A percentile compares a stretch with the other conserved stretches of the same genome.
These are phyloP conservation scores for Anas platyrhynchos DNA, from an alignment of 2,113 vertebrate species.

Conservation along the genomic window DNA sequence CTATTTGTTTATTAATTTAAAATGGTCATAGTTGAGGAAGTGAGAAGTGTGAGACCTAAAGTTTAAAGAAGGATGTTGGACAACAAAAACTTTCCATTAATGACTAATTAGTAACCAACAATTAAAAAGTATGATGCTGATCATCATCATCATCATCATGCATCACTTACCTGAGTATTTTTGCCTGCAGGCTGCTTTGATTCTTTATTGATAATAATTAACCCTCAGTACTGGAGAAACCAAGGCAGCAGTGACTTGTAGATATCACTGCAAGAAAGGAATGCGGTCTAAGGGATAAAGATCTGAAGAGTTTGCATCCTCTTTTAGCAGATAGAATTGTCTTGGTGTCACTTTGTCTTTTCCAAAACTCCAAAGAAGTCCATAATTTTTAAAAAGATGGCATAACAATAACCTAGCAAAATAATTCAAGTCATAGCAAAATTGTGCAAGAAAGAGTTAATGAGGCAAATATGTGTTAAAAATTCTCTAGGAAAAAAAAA, in stretches of 20 bases:
- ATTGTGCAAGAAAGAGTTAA: constrained; percentile 55
- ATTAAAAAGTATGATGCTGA: neutral
- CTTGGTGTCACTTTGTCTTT: neutral
- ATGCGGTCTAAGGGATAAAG: neutral
- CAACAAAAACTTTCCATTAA: neutral
- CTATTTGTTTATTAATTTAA: neutral
- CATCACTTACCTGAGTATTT: neutral
- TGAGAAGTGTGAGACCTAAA: neutral
- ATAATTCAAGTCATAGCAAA: neutral
- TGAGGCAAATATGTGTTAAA: neutral
- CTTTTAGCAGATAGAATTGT: neutral
- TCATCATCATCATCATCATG: neutral
- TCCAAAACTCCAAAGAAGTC: neutral
- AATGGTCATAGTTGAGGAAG: neutral
- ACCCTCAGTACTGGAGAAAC: neutral
- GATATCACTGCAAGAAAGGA: neutral
- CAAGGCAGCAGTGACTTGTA: neutral
- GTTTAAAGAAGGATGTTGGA: neutral
- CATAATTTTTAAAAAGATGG: neutral
- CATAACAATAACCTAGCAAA: neutral
- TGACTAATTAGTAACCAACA: neutral
- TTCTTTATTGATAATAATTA: neutral
- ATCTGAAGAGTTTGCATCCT: neutral
- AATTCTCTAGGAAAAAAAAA: constrained; percentile 49
- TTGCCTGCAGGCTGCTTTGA: neutral